A percentile compares a stretch with the other conserved stretches of the same genome.
phyloP scores from a whole-genome alignment of 2,888 invertebrate genomes.

The Pseudococcus longispinus region DNA sequence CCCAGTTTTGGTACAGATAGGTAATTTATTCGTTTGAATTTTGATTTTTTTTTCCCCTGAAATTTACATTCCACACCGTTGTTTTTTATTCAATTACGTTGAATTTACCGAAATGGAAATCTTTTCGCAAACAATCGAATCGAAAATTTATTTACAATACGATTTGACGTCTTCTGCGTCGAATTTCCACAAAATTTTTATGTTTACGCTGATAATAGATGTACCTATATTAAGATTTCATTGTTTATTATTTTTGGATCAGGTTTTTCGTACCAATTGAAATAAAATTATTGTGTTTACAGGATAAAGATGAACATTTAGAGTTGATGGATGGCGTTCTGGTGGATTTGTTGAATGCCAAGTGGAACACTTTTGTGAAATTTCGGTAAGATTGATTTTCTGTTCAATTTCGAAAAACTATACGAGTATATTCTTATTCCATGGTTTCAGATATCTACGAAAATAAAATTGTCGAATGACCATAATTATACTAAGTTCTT shows the following conservation, averaged over 20 bases:
- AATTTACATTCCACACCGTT: background rate
- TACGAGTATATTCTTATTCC: too few relatives aligned
- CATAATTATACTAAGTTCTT: too few relatives aligned
- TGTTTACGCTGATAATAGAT: background rate
- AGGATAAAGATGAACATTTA: constrained; percentile 94
- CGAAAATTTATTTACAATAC: background rate
- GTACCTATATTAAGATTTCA: background rate
- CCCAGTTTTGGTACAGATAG: background rate
- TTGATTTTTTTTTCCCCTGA: background rate
- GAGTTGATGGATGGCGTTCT: constrained; percentile 93
- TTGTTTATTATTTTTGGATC: background rate
- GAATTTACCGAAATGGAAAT: background rate
- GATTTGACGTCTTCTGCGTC: background rate
- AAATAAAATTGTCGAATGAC: too few relatives aligned
- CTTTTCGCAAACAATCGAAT: background rate
- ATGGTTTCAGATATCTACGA: too few relatives aligned
- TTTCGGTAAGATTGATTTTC: constrained; percentile 65
- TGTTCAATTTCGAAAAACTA: background rate
- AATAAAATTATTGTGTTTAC: constrained; percentile 57
- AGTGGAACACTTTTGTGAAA: constrained; percentile 97
- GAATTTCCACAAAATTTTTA: background rate
- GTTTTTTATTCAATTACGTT: background rate
- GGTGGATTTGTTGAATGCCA: constrained; percentile 91
- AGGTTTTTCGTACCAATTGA: background rate
- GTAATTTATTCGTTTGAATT: background rate